These are phyloP conservation scores for Sapayoa aenigma DNA, from an alignment of 2,113 vertebrate genomes.

Conservation along the genomic window DNA sequence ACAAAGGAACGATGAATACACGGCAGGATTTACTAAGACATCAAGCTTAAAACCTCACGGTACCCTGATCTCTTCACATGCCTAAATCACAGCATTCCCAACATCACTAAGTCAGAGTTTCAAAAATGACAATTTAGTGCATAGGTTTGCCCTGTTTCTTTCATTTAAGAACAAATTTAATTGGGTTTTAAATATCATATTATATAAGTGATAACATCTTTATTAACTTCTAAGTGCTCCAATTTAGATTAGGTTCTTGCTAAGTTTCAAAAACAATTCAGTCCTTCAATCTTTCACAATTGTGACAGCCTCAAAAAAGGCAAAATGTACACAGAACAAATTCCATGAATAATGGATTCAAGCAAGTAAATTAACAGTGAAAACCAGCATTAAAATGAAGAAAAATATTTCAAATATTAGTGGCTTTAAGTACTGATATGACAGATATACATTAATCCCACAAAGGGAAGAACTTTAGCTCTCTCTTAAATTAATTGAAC, in stretches of 20 bases:
- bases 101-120: not conserved
- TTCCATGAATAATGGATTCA: not conserved
- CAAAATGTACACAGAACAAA: not conserved
- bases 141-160: not conserved
- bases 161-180: conserved; percentile 36
- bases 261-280: conserved; percentile 9
- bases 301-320: not conserved
- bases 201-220: conserved; percentile 14
- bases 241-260: not conserved
- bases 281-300: not conserved
- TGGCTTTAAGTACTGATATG: not conserved
- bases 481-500: not conserved
- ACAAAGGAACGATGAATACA: not conserved
- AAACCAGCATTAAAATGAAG: not conserved
- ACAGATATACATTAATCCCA: not conserved
- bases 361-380: not conserved
- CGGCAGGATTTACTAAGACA: not conserved
- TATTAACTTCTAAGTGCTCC: conserved; percentile 25
- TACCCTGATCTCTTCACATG: not conserved
- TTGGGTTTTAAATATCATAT: conserved; percentile 22
- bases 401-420: not conserved
- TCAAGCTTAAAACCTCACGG: not conserved
- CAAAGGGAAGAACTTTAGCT: not conserved
- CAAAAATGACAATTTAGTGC: not conserved
- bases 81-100: not conserved